Base-by-base conservation (phyloP, 2,888 invertebrate genomes). In the Cyaniris semiargus region DNA sequence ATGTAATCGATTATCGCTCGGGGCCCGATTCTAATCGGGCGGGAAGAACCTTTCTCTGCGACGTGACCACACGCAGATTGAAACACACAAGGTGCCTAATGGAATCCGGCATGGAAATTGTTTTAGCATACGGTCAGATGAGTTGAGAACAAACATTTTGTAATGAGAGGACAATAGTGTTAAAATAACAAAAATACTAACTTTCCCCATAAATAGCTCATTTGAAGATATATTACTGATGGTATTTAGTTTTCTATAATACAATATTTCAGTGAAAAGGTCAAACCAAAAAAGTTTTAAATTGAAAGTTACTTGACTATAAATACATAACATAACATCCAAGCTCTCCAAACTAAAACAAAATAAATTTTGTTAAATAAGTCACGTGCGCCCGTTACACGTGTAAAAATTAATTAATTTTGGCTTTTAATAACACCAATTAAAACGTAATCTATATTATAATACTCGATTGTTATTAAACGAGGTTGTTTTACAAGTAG, bases 11-110 rank as follows among this genome's bases (percentile, higher is more conserved):
- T 85, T 82, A 84, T 85, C 81, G 84, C 84, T 84, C 77, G 83
- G 82, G 84, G 86, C 83, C 81, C 81, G 85, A 88, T 88, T 86
- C 85, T 88, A 88, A 90, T 90, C 88, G 85, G 82, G 84, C 87
- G 85, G 83, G 84, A 83, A 82, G 84, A 83, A 79, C 80, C 82
- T 83, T 72, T 58, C 58, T 60, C 84, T 85, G 81, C 83, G 84
- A 83, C 84, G 85, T 85, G 88, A 86, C 89, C 89, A 88, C 90
- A 90, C 90, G 85, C 88, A 85, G 80, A 48, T 56, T 38, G 27
- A 34, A 76, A 80, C 79, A 53, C 75, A 80, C 76, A 76, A 75
- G 58, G 21, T 70, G 76, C 23, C 23, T 48, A 23, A 53, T 74
- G 48, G 18, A 74, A 74, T 71, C 38, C n/a, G 34, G 71, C 38